A percentile compares a stretch with the other conserved stretches of the same genome.
These are phyloP conservation scores for Patagioenas fasciata DNA, from an alignment of 2,113 vertebrate species.

Conservation along the genomic window DNA sequence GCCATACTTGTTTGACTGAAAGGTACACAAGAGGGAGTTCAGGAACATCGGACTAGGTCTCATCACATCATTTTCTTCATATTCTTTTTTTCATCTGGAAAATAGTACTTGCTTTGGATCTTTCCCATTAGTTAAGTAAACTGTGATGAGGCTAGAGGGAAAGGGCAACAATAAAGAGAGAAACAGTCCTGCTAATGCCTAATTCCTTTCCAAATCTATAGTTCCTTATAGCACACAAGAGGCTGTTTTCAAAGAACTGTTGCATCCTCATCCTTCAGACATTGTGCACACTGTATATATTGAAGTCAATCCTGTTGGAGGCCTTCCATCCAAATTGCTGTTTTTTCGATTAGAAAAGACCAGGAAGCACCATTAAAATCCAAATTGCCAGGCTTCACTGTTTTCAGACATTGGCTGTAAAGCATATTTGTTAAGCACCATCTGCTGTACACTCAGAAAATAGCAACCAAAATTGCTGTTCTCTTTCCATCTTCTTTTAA, in stretches of 20 bases:
- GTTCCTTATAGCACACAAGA: background rate
- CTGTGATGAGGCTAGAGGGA: background rate
- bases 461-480: background rate
- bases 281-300: background rate
- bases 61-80: background rate
- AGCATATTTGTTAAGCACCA: slow-evolving; percentile 53
- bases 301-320: background rate
- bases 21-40: background rate
- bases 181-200: background rate
- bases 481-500: background rate
- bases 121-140: background rate
- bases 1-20: background rate
- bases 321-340: background rate
- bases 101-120: background rate
- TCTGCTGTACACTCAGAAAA: slow-evolving; percentile 57
- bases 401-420: background rate
- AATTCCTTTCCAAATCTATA: background rate
- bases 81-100: background rate
- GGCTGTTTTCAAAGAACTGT: background rate
- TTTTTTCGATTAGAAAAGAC: background rate
- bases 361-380: background rate
- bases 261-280: background rate
- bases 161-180: background rate
- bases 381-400: background rate
- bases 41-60: background rate